A percentile compares a stretch with the other conserved stretches of the same genome.
These are phyloP conservation scores for Drosophila murphyi DNA, from an alignment of 1,140 invertebrate genomes.

Conservation along the genomic window DNA sequence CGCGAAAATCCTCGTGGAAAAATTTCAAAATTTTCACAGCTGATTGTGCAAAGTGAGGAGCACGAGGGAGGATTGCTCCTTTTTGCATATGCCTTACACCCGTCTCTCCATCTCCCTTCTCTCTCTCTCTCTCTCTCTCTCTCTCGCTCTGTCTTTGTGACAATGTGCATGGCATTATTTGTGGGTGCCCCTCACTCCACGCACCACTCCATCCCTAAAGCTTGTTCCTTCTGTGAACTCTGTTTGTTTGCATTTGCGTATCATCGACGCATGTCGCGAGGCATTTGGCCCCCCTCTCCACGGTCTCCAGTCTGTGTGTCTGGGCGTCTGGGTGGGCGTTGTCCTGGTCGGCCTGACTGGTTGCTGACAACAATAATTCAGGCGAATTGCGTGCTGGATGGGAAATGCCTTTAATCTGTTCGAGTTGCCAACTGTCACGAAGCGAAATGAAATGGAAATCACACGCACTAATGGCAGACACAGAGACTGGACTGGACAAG, in stretches of 20 bases:
- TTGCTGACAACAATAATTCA: constrained; percentile 80
- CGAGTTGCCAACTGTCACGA: constrained; percentile 83
- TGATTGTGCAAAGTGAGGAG: constrained; percentile 70
- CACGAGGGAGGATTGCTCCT: constrained; percentile 42
- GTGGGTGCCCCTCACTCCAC: constrained; percentile 11
- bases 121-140: constrained; percentile 19
- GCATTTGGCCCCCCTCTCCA: constrained; percentile 35
- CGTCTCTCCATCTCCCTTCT: not conserved
- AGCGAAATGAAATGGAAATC: constrained; percentile 83
- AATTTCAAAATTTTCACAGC: constrained; percentile 84
- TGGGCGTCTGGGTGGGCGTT: constrained; percentile 17
- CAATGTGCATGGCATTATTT: constrained; percentile 69
- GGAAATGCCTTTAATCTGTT: constrained; percentile 83
- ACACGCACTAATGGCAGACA: constrained; percentile 78
- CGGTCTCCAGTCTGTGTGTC: constrained; percentile 18
- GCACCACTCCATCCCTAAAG: constrained; percentile 1
- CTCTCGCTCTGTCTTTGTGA: constrained; percentile 20
- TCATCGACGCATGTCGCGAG: constrained; percentile 80
- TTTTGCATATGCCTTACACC: constrained; percentile 78
- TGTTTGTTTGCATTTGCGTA: constrained; percentile 82
- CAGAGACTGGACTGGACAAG: constrained; percentile 8
- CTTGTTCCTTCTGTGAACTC: constrained; percentile 34
- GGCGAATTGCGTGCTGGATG: constrained; percentile 76
- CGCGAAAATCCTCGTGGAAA: constrained; percentile 84
- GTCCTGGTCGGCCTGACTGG: constrained; percentile 45